phyloP scores from a whole-genome alignment of 2,113 vertebrate species.

The Rhadina sibilatrix region DNA sequence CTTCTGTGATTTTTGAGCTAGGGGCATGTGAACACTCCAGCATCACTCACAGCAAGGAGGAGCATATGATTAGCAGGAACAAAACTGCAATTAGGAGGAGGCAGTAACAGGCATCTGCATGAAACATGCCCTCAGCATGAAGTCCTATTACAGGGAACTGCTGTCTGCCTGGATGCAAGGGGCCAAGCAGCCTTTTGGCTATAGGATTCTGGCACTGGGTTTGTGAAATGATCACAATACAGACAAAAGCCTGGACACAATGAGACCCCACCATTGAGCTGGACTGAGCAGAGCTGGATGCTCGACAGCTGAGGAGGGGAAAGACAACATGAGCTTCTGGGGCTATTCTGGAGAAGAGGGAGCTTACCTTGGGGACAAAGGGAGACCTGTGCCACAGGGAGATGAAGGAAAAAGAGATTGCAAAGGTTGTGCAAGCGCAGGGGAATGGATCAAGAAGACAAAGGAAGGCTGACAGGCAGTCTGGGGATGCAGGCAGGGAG shows the following conservation, averaged over 20 bases:
- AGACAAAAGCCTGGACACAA: accelerated
- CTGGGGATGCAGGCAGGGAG: not conserved
- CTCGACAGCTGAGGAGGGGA: not conserved
- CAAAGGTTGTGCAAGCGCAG: not conserved
- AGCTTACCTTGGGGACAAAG: not conserved
- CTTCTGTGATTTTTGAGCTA: not conserved
- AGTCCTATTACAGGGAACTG: not conserved
- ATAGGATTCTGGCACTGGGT: not conserved
- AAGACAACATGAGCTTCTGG: not conserved
- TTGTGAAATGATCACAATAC: not conserved
- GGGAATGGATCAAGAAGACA: not conserved
- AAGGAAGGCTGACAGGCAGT: not conserved
- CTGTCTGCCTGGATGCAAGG: not conserved
- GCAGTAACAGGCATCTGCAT: constrained; percentile 1
- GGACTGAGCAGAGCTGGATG: not conserved
- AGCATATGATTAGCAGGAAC: not conserved
- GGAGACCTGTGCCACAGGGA: not conserved
- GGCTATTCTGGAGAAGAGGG: not conserved
- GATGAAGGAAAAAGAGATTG: not conserved
- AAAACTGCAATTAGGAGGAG: constrained; percentile 35
- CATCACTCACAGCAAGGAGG: not conserved
- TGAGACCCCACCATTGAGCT: accelerated
- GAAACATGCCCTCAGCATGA: constrained; percentile 9
- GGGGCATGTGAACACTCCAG: not conserved
- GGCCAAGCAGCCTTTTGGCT: not conserved